These are phyloP conservation scores for Reticulitermes speratus DNA, from an alignment of 1,140 invertebrate genomes.

Conservation along the genomic window DNA sequence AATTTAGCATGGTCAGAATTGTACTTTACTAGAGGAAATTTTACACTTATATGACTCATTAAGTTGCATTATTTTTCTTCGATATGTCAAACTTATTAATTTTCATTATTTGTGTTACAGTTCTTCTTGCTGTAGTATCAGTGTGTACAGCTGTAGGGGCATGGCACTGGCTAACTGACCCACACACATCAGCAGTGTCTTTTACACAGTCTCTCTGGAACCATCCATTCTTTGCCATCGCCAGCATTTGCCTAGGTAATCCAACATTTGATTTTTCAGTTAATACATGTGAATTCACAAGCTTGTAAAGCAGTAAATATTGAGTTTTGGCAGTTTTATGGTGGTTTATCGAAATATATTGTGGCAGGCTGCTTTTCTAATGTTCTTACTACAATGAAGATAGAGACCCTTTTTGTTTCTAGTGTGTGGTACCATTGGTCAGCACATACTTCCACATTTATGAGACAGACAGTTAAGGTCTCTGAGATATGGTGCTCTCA, in stretches of 20 bases:
- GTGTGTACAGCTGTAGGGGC: slow-evolving; percentile 88
- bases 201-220: slow-evolving; percentile 89
- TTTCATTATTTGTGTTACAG: slow-evolving; percentile 57
- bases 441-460: too few relatives aligned
- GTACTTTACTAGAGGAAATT: too few relatives aligned
- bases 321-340: neutral
- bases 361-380: too few relatives aligned
- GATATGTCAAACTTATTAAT: too few relatives aligned
- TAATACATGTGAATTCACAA: neutral
- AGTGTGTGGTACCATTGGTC: too few relatives aligned
- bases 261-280: neutral
- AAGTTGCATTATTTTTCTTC: too few relatives aligned
- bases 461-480: too few relatives aligned
- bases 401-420: too few relatives aligned
- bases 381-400: too few relatives aligned
- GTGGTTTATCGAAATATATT: neutral
- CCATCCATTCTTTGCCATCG: slow-evolving; percentile 95
- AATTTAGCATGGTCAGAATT: too few relatives aligned
- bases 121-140: slow-evolving; percentile 79
- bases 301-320: neutral
- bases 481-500: too few relatives aligned
- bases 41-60: too few relatives aligned
- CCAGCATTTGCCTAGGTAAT: slow-evolving; percentile 76
- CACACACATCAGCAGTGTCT: slow-evolving; percentile 80
- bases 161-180: slow-evolving; percentile 93